These are phyloP conservation scores for Colaptes auratus DNA, from an alignment of 2,113 vertebrate genomes.

Conservation along the genomic window DNA sequence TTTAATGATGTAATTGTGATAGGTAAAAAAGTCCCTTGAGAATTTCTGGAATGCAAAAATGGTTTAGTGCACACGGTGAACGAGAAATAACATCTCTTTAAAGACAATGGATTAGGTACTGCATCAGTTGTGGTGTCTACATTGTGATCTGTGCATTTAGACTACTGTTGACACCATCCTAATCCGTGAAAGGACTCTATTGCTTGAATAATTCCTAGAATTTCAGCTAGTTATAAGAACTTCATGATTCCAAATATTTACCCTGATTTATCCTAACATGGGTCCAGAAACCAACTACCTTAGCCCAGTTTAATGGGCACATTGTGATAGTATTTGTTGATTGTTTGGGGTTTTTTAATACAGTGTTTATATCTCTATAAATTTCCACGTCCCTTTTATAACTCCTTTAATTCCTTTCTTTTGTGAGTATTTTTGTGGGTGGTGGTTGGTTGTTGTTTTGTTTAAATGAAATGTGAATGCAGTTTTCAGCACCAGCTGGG, in stretches of 20 bases:
- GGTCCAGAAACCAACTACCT: not conserved
- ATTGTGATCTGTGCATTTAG: not conserved
- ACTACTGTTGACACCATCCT: not conserved
- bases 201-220: not conserved
- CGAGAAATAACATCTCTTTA: not conserved
- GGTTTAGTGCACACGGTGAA: not conserved
- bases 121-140: not conserved
- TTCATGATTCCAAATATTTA: not conserved
- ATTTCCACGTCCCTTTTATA: not conserved
- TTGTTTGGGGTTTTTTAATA: not conserved
- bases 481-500: not conserved
- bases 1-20: not conserved
- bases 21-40: not conserved
- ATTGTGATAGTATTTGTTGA: not conserved
- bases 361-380: not conserved
- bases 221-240: not conserved
- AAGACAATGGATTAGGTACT: not conserved
- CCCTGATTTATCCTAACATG: not conserved
- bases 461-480: not conserved
- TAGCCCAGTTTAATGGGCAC: constrained; percentile 36
- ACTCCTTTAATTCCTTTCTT: not conserved
- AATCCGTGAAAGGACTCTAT: not conserved
- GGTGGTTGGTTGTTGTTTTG: no score
- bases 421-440: no score
- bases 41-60: not conserved